A percentile compares a stretch with the other conserved stretches of the same genome.
These are phyloP conservation scores for Solea senegalensis DNA, from an alignment of 2,113 vertebrate genomes.

Conservation along the genomic window DNA sequence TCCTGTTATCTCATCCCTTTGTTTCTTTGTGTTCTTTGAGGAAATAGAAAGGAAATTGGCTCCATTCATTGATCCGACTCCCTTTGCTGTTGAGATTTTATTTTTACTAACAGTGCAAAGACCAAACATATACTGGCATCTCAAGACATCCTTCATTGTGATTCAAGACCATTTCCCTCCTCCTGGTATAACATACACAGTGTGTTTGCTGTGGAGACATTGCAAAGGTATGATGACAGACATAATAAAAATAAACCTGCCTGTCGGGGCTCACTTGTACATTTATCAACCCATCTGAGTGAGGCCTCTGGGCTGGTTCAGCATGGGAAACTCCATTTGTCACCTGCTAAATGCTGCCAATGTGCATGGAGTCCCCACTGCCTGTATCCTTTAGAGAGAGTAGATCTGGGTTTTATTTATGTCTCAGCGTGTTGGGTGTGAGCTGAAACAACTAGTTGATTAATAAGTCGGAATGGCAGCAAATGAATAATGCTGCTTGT, in stretches of 20 bases:
- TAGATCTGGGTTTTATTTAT: conserved; percentile 65
- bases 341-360: conserved; percentile 74
- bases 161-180: conserved; percentile 25
- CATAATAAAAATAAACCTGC: conserved; percentile 94
- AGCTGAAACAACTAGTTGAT: conserved; percentile 1
- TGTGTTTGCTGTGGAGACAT: conserved; percentile 70
- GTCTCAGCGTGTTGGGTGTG: conserved; percentile 30
- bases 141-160: conserved; percentile 24
- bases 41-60: conserved; percentile 14
- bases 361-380: conserved; percentile 53
- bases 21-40: conserved; percentile 3
- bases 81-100: not conserved
- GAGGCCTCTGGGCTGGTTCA: conserved; percentile 73
- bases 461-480: not conserved
- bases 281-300: conserved; percentile 93
- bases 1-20: not conserved
- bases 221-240: conserved; percentile 85
- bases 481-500: not conserved
- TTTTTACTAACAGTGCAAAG: conserved; percentile 8
- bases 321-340: conserved; percentile 75
- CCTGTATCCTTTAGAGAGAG: conserved; percentile 50
- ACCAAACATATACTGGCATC: conserved; percentile 2
- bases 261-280: conserved; percentile 87
- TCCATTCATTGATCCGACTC: conserved; percentile 64
- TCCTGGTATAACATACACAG: conserved; percentile 71